phyloP scores from a whole-genome alignment of 2,888 invertebrate genomes.

The Pyrocoelia pectoralis region DNA sequence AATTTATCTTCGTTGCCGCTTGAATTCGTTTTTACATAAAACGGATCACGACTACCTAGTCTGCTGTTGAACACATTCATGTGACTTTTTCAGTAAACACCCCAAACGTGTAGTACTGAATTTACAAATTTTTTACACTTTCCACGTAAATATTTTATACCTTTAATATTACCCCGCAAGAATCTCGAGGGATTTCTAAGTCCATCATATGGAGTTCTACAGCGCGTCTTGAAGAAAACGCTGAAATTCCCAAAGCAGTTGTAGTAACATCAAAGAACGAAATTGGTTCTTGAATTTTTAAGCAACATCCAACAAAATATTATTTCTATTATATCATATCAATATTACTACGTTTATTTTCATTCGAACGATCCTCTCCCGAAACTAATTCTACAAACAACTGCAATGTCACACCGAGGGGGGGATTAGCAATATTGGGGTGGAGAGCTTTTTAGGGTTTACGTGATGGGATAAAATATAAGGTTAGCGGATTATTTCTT shows the following conservation, averaged over 20 bases:
- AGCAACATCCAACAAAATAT: neutral
- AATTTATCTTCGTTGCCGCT: slow-evolving; percentile 30
- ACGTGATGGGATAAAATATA: slow-evolving; percentile 37
- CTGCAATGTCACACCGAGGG: slow-evolving; percentile 35
- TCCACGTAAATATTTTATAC: slow-evolving; percentile 1
- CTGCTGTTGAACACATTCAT: slow-evolving; percentile 20
- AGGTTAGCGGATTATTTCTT: slow-evolving; percentile 36
- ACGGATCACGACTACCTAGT: slow-evolving; percentile 21
- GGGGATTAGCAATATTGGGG: slow-evolving; percentile 35
- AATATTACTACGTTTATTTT: neutral
- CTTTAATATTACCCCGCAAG: neutral
- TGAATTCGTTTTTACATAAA: slow-evolving; percentile 27
- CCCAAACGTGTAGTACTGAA: neutral
- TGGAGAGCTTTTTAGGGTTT: slow-evolving; percentile 36
- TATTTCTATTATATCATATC: neutral
- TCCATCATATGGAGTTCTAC: slow-evolving; percentile 2
- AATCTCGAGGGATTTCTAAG: neutral
- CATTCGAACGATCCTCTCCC: slow-evolving; percentile 25
- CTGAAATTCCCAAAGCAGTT: slow-evolving; percentile 5
- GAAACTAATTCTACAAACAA: slow-evolving; percentile 36
- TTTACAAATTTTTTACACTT: neutral
- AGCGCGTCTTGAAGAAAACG: neutral
- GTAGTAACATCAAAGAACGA: slow-evolving; percentile 8
- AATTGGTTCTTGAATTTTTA: slow-evolving; percentile 5
- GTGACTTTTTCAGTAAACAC: slow-evolving; percentile 5